phyloP scores from a whole-genome alignment of 1,140 invertebrate species.

The Phenacoccus solenopsis region DNA sequence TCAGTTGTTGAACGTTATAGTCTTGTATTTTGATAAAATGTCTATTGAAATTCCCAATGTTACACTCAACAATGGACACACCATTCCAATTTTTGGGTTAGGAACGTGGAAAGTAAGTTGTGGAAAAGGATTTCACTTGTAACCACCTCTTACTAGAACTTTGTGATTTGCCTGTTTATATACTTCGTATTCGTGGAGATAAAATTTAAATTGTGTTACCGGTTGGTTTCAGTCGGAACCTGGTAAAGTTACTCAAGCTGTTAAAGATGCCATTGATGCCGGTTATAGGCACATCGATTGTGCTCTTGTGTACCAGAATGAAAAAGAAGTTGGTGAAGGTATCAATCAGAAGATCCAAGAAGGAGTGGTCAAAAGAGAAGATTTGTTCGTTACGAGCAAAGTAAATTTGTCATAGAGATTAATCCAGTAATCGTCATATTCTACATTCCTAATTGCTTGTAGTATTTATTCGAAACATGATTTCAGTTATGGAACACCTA shows the following conservation, averaged over 20 bases:
- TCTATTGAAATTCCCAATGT: slow-evolving; percentile 19
- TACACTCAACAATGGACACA: slow-evolving; percentile 45
- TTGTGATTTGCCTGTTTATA: neutral
- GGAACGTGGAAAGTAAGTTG: slow-evolving; percentile 61
- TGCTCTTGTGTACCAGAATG: slow-evolving; percentile 67
- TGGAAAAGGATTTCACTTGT: neutral
- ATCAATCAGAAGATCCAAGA: slow-evolving; percentile 56
- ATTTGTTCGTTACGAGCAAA: slow-evolving; percentile 58
- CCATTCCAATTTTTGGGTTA: slow-evolving; percentile 54
- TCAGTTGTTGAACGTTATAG: too few species aligned
- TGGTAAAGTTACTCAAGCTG: slow-evolving; percentile 41
- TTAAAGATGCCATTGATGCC: slow-evolving; percentile 52
- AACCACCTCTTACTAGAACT: neutral
- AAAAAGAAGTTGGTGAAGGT: slow-evolving; percentile 66
- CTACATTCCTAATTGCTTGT: neutral
- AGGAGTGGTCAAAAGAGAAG: slow-evolving; percentile 55
- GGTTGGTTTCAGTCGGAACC: slow-evolving; percentile 40
- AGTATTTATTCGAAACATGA: neutral
- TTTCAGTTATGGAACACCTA: slow-evolving; percentile 49
- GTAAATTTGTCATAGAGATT: slow-evolving; percentile 35
- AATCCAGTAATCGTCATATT: neutral
- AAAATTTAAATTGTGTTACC: too few species aligned
- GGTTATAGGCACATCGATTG: slow-evolving; percentile 77
- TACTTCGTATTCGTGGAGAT: neutral
- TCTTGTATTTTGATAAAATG: slow-evolving; percentile 11